A percentile compares a stretch with the other conserved stretches of the same genome.
phyloP scores from a whole-genome alignment of 2,888 invertebrate species.

The Carcina quercana region DNA sequence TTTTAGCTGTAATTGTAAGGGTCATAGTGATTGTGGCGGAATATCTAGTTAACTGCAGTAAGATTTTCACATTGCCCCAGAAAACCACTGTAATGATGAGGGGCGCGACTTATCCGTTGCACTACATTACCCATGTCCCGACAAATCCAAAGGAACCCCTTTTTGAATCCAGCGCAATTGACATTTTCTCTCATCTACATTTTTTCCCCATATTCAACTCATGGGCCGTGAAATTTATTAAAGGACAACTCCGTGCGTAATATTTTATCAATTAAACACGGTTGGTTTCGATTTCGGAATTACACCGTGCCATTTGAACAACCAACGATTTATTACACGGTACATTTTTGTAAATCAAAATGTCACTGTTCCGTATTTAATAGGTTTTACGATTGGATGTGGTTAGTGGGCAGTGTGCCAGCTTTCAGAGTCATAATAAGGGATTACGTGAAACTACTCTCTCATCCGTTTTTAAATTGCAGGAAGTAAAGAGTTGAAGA shows the following conservation, averaged over 20 bases:
- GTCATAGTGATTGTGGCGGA: background rate
- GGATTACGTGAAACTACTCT: slow-evolving; percentile 7
- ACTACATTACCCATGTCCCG: slow-evolving; percentile 46
- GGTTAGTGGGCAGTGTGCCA: slow-evolving; percentile 32
- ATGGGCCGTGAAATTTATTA: slow-evolving; percentile 64
- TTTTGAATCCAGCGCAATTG: slow-evolving; percentile 51
- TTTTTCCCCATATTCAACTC: slow-evolving; percentile 53
- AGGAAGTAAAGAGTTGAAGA: slow-evolving; percentile 7
- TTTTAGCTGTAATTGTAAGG: slow-evolving; percentile 13
- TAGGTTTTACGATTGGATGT: slow-evolving; percentile 31
- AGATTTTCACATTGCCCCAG: slow-evolving; percentile 21
- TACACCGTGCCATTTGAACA: slow-evolving; percentile 45
- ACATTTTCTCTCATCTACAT: slow-evolving; percentile 63
- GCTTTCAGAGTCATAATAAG: slow-evolving; percentile 18
- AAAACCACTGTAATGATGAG: slow-evolving; percentile 31
- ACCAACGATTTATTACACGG: slow-evolving; percentile 44
- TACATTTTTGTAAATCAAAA: slow-evolving; percentile 47
- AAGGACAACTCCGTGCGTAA: slow-evolving; percentile 48
- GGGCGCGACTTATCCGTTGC: slow-evolving; percentile 41
- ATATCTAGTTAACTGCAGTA: slow-evolving; percentile 5
- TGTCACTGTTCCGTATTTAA: slow-evolving; percentile 34
- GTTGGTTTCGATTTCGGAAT: slow-evolving; percentile 54
- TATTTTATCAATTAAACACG: slow-evolving; percentile 67
- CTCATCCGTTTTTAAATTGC: slow-evolving; percentile 5
- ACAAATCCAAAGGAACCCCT: slow-evolving; percentile 30